Percentiles rank a stretch among this genome's conserved stretches.
phyloP scores from a whole-genome alignment of 2,113 vertebrate genomes.

The Athene noctua region DNA sequence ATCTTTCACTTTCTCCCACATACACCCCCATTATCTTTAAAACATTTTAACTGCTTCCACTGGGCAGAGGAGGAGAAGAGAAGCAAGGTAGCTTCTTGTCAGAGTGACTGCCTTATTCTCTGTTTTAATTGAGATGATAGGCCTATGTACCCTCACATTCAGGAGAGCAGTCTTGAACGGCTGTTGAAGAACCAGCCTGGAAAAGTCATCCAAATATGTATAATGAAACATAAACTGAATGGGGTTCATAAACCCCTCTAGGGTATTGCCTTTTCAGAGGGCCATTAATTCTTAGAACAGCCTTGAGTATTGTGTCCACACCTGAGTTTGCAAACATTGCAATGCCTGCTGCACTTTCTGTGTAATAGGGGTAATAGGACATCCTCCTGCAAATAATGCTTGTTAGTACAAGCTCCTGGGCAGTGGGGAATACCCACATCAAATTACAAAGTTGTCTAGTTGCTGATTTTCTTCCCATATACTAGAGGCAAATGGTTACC shows the following conservation, averaged over 20 bases:
- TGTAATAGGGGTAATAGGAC: not conserved
- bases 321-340: not conserved
- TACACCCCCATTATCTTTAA: not conserved
- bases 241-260: not conserved
- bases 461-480: not conserved
- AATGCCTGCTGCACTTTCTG: not conserved
- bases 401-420: not conserved
- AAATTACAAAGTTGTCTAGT: not conserved
- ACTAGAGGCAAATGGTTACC: not conserved
- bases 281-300: not conserved
- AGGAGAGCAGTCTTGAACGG: not conserved
- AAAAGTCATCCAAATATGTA: not conserved
- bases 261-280: not conserved
- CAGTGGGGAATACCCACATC: not conserved
- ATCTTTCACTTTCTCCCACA: conserved; percentile 26
- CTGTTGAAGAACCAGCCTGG: not conserved
- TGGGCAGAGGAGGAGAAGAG: not conserved
- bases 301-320: not conserved
- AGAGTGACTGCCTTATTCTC: not conserved
- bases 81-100: not conserved
- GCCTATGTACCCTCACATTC: not conserved
- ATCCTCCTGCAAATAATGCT: not conserved
- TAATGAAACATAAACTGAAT: not conserved
- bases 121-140: not conserved
- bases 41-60: not conserved